Evolutionary conservation across 2,888 invertebrate species (phyloP), one percentile per base, ranked within the genome.

Genomic region (Volucella inanis): DNA sequence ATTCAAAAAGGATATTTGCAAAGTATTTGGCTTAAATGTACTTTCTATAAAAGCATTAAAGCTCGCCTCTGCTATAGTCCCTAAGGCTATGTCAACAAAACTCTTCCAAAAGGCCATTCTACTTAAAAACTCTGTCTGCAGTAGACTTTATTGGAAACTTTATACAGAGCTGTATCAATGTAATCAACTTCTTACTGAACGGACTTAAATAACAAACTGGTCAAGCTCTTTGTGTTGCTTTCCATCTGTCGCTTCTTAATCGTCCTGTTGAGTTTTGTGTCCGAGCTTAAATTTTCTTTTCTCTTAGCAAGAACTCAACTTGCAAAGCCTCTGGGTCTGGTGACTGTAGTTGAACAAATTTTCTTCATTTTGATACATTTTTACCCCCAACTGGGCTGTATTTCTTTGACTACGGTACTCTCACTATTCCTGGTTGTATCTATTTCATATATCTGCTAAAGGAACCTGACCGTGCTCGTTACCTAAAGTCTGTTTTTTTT

Each of bases 151-250:
- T 31, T 4, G 6, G 31, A 31, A 31, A 31, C 57, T 39, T 39
- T 14, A 14, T 12, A 3, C 31, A 54, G 11, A 43, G 47, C 74
- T 65, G 14, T 49, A 65, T 75, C 57, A 65, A 49, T 14, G 43
- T 55, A 65, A 75, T 75, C 45, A 71, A 59, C 52, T 65, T 47
- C 45, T n/a, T 55, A 62, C 45, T 38, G 31, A 15, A 68, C 41
- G 45, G 52, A 22, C 57, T 65, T 18, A 81, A 65, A 61, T 71
- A 70, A 81, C 71, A 65, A 71, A 71, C 65, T 71, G 65, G 52
- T 71, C 54, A 67, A 71, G 77, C 49, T 65, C 11, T 47, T 39
- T 6, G 47, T 61, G 55, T 77, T 67, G 49, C 54, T 18, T 4
- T 10, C 15, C 15, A 11, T 11, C 12, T 43, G 11, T 62, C 49